Percentiles rank a stretch among this genome's conserved stretches.
Evolutionary conservation across 2,113 vertebrate species (phyloP).

Genomic region (Aphelocoma coerulescens): DNA sequence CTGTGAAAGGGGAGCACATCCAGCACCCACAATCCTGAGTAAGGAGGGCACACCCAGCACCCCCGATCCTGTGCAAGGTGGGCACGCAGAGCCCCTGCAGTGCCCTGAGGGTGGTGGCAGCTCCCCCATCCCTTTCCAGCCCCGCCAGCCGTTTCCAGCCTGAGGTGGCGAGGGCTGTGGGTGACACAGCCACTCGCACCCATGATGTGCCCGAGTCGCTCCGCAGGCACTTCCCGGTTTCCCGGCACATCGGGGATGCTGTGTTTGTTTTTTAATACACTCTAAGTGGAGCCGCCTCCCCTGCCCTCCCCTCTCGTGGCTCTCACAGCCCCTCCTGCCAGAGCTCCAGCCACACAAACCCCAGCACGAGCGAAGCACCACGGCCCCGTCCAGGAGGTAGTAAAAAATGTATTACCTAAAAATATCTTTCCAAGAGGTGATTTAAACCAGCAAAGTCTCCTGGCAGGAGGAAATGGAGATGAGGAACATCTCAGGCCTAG

Average conservation of each 20-base stretch:
- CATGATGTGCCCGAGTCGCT: neutral
- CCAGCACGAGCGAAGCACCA: neutral
- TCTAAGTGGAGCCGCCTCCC: neutral
- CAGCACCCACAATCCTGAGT: rapidly evolving
- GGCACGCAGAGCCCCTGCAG: rapidly evolving
- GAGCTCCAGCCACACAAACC: neutral
- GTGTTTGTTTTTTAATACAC: neutral
- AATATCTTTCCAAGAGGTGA: slow-evolving; percentile 17
- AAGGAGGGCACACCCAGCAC: rapidly evolving
- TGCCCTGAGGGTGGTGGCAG: rapidly evolving
- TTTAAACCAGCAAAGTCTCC: neutral
- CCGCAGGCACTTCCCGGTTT: neutral
- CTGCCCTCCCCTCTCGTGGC: neutral
- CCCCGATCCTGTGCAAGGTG: rapidly evolving
- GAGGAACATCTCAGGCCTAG: neutral
- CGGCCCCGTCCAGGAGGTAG: neutral
- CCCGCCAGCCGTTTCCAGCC: neutral
- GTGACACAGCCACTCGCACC: rapidly evolving
- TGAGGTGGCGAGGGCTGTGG: rapidly evolving
- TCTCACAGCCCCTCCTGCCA: neutral
- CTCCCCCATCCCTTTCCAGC: neutral
- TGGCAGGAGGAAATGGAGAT: slow-evolving; percentile 22
- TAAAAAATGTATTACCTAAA: slow-evolving; percentile 32
- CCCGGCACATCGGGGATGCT: neutral
- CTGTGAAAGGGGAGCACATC: too few relatives aligned